These are phyloP conservation scores for Loriculus beryllinus DNA, from an alignment of 2,797 vertebrate species.

Conservation along the genomic window DNA sequence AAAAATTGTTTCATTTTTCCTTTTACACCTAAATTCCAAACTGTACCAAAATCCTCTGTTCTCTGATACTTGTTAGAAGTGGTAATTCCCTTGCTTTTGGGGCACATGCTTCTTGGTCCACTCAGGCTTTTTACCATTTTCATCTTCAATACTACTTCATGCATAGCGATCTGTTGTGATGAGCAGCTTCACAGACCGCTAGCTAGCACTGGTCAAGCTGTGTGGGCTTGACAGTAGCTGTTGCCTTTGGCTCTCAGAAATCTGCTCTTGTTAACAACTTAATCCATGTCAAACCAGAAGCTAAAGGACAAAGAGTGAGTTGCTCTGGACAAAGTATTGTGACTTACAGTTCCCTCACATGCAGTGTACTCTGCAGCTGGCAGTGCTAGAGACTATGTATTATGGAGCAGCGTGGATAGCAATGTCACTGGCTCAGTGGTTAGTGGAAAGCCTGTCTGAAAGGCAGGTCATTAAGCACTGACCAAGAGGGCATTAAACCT, in stretches of 20 bases:
- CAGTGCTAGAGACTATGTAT: neutral
- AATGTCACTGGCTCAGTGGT: neutral
- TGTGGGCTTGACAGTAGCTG: neutral
- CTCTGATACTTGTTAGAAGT: neutral
- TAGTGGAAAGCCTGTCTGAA: neutral
- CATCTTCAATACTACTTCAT: neutral
- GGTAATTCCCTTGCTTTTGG: neutral
- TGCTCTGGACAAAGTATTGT: neutral
- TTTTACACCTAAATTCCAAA: neutral
- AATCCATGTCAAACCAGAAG: neutral
- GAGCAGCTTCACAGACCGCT: neutral
- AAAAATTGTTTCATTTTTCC: neutral
- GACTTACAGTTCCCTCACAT: neutral
- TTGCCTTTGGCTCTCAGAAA: neutral
- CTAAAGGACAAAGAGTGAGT: neutral
- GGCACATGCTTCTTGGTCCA: neutral
- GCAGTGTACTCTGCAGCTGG: rapidly evolving
- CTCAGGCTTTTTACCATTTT: neutral
- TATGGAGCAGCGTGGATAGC: rapidly evolving
- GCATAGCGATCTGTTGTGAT: neutral
- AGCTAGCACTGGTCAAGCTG: neutral
- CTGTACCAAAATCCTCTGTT: neutral
- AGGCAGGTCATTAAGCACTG: neutral
- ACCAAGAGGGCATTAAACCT: neutral
- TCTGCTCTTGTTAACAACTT: neutral